Percentiles rank a stretch among this genome's conserved stretches.
These are phyloP conservation scores for Rotaria sp. DNA, from an alignment of 2,888 invertebrate species.

Conservation along the genomic window DNA sequence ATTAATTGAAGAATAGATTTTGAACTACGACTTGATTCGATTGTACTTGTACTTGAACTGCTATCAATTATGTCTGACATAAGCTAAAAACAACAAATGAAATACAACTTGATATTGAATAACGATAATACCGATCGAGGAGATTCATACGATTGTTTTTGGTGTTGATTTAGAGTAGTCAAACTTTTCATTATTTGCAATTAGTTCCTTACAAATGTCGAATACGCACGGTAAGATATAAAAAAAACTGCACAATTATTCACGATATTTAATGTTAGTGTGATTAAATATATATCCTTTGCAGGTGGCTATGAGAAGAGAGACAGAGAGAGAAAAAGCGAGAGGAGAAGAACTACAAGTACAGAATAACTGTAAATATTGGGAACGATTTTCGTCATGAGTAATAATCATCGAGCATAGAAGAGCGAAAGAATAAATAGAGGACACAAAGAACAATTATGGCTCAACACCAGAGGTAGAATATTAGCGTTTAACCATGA, in stretches of 20 bases:
- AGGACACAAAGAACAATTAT: neutral
- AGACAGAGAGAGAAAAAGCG: neutral
- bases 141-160: neutral
- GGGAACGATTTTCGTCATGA: neutral
- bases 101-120: too few species aligned
- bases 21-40: neutral
- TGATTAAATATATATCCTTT: neutral
- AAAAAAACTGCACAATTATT: neutral
- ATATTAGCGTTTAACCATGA: neutral
- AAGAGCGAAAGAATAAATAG: neutral
- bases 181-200: neutral
- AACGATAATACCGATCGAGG: neutral
- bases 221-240: neutral
- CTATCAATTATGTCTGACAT: neutral
- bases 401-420: neutral
- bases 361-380: neutral
- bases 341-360: neutral
- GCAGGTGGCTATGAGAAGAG: neutral
- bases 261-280: neutral
- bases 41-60: neutral
- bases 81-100: neutral
- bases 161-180: neutral
- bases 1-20: slow-evolving; percentile 16
- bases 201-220: too few species aligned
- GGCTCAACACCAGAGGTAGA: neutral